Evolutionary conservation across 1,140 invertebrate species (phyloP), one percentile per base, ranked within the genome.

Genomic region (Musca domestica): DNA sequence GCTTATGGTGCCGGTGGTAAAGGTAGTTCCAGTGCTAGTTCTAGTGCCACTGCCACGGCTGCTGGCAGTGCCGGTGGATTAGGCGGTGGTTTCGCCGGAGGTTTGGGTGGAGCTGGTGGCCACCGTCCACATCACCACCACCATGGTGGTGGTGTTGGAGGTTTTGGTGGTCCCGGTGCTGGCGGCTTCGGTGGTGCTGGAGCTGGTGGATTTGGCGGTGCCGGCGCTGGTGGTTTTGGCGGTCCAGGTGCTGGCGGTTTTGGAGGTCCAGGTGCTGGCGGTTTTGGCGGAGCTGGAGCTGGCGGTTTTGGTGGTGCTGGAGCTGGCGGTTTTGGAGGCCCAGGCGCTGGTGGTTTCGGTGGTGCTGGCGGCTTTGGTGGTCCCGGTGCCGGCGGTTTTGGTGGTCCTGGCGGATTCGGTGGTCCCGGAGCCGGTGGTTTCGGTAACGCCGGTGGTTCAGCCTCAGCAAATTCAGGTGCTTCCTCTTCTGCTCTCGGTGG

Each of bases 241-340:
- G 25, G 25, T 6, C 27, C 30, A 12, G 63, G 47, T 10, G 7
- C n/a, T 15, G 68, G 48, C 27, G 63, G n/a, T 22, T 19, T 27
- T 27, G 52, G 12, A 3, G 23, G 41, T 4, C 17, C 64, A 10
- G 20, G 14, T 4, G 46, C 19, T 49, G 51, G 51, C 25, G 68
- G 67, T 46, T 41, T 52, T 56, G 54, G 54, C 19, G 64, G 41
- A 4, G 4, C 5, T 7, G 10, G 15, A 19, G 25, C 30, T 15
- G 64, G 64, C 10, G 20, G 20, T 51, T 19, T 27, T 27, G 52
- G 12, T 15, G 23, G 41, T 4, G 12, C 64, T 19, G 20, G 14
- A 14, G 46, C 19, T 49, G 51, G 51, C 25, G 68, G 67, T 46
- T 41, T 52, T 56, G 54, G 54, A 30, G 64, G 41, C n/a, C n/a